Conservation (phyloP, 2,113 vertebrate species). For the Sander lucioperca region DNA sequence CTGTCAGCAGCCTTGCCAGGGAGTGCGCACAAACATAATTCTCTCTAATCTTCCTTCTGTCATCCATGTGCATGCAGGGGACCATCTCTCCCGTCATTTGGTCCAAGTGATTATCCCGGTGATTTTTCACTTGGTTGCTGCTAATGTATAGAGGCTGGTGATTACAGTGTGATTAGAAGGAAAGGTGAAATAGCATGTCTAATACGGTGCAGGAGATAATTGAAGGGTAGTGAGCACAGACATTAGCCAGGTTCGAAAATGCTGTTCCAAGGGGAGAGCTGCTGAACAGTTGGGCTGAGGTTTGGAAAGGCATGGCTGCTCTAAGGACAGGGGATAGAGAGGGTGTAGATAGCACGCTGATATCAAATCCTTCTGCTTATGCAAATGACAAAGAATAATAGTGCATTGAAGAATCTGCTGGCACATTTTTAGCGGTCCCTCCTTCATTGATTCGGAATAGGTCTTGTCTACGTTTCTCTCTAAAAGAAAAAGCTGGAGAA, state of each 20-base stretch:
- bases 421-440: constrained; percentile 39
- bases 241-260: constrained; percentile 72
- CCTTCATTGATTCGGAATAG: constrained; percentile 45
- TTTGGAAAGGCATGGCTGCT: constrained; percentile 60
- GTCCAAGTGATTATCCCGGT: constrained; percentile 80
- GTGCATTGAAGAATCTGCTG: constrained; percentile 39
- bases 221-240: constrained; percentile 73
- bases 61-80: constrained; percentile 76
- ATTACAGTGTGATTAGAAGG: constrained; percentile 78
- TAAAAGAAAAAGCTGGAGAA: constrained; percentile 9
- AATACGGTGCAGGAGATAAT: constrained; percentile 79
- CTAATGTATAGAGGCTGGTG: constrained; percentile 81
- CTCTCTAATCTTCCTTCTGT: constrained; percentile 82
- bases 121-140: constrained; percentile 82
- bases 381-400: constrained; percentile 41
- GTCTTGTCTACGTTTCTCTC: constrained; percentile 32
- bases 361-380: constrained; percentile 50
- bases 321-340: constrained; percentile 14
- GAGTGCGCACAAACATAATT: constrained; percentile 81
- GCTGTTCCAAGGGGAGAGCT: constrained; percentile 52
- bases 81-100: constrained; percentile 76
- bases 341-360: constrained; percentile 7
- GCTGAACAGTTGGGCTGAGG: constrained; percentile 48
- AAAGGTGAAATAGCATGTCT: constrained; percentile 82
- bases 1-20: constrained; percentile 75